Base-by-base conservation (phyloP, 2,113 vertebrate genomes). In the Seriola aureovittata region DNA sequence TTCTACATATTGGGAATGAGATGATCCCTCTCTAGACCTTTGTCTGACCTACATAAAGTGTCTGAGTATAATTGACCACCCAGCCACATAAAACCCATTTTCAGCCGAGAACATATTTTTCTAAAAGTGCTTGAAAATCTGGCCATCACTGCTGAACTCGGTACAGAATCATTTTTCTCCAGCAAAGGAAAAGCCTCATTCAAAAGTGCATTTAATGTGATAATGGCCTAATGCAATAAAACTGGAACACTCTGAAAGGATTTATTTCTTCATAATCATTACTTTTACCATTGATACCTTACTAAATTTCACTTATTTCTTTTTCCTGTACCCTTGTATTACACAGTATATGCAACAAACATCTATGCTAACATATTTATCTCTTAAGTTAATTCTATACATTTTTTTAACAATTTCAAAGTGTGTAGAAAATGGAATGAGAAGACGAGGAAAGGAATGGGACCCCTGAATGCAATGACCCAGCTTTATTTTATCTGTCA, bases 1-100 rank as follows among this genome's bases (percentile, higher is more conserved):
- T 70, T 78, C 29, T 36, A 78, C 36, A 1, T 50, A 38, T 38
- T 60, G 42, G 44, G 32, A 71, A 46, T 55, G 68, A 75, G 60
- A 83, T 54, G 74, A 86, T 69, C 44, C 64, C 75, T 85, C 67
- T 84, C 65, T 14, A 80, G 59, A 85, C 77, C 72, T 78, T 77
- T 73, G 71, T 59, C 75, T 85, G 84, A 84, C 82, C 82, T 73
- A 79, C 75, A 71, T 78, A 81, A 72, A 84, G 76, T 46, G 71
- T 67, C 70, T 38, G 72, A 87, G 80, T 78, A 68, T 84, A 85
- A 88, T 88, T 65, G 74, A 89, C 82, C 81, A 84, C 36, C 34
- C 16, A 65, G 72, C 50, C 75, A 85, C 40, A 75, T 69, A 82
- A 77, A 88, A 84, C 44, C 48, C 71, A 82, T 84, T 89, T 85